phyloP scores from a whole-genome alignment of 2,797 vertebrate species.

The Muraenolepis orangiensis region DNA sequence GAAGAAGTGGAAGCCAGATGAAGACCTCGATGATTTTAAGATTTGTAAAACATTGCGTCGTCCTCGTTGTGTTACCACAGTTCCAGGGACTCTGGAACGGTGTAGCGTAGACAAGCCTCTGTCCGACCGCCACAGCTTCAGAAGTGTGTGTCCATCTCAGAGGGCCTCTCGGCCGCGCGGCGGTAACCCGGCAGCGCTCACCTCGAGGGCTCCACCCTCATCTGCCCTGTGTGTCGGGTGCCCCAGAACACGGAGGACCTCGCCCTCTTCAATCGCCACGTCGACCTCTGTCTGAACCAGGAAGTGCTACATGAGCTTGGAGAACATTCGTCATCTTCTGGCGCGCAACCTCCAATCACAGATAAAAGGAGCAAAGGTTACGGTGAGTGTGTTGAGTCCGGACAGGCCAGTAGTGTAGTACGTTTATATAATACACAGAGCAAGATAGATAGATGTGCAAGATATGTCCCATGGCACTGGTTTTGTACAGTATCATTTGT shows the following conservation, averaged over 20 bases:
- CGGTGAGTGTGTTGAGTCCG: conserved; percentile 72
- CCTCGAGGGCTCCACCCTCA: conserved; percentile 55
- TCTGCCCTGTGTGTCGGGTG: conserved; percentile 89
- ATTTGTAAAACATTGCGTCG: not conserved
- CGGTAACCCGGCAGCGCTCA: conserved; percentile 11
- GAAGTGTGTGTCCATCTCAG: conserved; percentile 10
- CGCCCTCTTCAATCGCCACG: conserved; percentile 84
- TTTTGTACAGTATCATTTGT: conserved; percentile 14
- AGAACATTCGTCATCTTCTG: conserved; percentile 43
- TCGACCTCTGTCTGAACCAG: conserved; percentile 94
- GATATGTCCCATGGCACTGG: not conserved
- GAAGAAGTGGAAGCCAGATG: not conserved
- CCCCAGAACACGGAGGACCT: conserved; percentile 84
- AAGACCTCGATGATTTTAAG: not conserved
- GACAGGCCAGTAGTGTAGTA: not conserved
- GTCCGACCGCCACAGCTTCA: conserved; percentile 3
- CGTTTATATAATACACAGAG: not conserved
- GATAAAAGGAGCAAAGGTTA: conserved; percentile 43
- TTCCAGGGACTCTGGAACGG: not conserved
- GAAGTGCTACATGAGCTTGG: conserved; percentile 80
- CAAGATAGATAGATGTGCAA: not conserved
- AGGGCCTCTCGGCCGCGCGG: conserved; percentile 7
- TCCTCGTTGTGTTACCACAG: not conserved
- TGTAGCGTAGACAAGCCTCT: not conserved
- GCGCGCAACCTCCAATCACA: conserved; percentile 20